These are phyloP conservation scores for Pituophis catenifer DNA, from an alignment of 2,113 vertebrate genomes.

Conservation along the genomic window DNA sequence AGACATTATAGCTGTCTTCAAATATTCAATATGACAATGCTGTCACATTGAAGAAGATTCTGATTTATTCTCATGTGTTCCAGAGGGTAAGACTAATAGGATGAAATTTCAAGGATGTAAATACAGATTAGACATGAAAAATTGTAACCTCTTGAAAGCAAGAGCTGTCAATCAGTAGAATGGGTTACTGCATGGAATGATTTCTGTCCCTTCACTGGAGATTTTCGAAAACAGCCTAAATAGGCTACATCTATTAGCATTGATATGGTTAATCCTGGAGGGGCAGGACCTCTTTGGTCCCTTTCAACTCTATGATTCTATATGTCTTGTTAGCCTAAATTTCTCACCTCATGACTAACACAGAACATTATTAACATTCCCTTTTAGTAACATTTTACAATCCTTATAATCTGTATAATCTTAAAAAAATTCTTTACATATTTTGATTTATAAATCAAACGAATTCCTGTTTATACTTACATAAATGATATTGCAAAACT, in stretches of 20 bases:
- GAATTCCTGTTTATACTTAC: not conserved
- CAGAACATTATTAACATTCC: not conserved
- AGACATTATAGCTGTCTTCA: not conserved
- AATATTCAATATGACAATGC: not conserved
- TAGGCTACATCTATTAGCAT: not conserved
- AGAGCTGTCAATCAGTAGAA: not conserved
- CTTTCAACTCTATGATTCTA: not conserved
- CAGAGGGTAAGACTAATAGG: not conserved
- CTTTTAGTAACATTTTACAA: not conserved
- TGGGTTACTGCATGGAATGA: not conserved
- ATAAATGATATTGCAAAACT: not conserved
- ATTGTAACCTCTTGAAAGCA: not conserved
- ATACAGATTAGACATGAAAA: not conserved
- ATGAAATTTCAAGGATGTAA: not conserved
- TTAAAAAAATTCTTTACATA: not conserved
- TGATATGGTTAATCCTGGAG: not conserved
- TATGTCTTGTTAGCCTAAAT: not conserved
- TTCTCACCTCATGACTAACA: not conserved
- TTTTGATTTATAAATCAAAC: not conserved
- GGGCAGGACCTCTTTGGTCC: not conserved
- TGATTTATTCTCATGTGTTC: not conserved
- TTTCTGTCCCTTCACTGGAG: not conserved
- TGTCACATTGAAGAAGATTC: not conserved
- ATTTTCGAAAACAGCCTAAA: not conserved
- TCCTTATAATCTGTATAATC: not conserved